phyloP scores from a whole-genome alignment of 1,140 invertebrate genomes.

The Drosophila malerkotliana region DNA sequence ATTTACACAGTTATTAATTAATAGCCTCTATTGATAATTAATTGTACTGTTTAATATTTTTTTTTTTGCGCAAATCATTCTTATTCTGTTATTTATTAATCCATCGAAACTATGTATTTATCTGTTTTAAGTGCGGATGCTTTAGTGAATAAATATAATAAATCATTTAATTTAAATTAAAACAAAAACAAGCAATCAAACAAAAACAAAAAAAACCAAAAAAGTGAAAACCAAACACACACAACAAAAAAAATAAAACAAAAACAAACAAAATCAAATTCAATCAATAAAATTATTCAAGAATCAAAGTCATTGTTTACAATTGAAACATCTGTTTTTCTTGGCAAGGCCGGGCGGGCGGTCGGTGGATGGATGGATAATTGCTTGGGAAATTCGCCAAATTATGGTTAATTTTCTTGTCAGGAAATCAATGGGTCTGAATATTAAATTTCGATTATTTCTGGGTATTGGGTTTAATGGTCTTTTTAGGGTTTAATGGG shows the following conservation, averaged over 20 bases:
- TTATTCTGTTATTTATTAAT: conserved; percentile 62
- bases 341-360: not conserved
- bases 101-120: conserved; percentile 68
- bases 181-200: conserved; percentile 8
- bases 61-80: conserved; percentile 23
- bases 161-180: conserved; percentile 27
- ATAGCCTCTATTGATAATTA: conserved; percentile 62
- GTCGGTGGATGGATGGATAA: not conserved
- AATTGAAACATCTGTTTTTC: conserved; percentile 11
- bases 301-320: conserved; percentile 1
- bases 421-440: conserved; percentile 1
- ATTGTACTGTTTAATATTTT: conserved; percentile 23
- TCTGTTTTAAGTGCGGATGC: conserved; percentile 35
- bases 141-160: conserved; percentile 20
- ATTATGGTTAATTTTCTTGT: conserved; percentile 3
- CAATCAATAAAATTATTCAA: conserved; percentile 11
- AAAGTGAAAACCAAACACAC: conserved; percentile 24
- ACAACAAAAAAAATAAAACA: conserved; percentile 22
- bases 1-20: conserved; percentile 60
- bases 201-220: conserved; percentile 18
- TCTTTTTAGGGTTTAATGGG: not conserved
- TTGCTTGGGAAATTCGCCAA: not conserved
- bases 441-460: conserved; percentile 1
- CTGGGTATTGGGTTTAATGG: conserved; percentile 1
- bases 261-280: conserved; percentile 35